Conservation (phyloP, 1,140 invertebrate genomes). For the Drosophila rufa region DNA sequence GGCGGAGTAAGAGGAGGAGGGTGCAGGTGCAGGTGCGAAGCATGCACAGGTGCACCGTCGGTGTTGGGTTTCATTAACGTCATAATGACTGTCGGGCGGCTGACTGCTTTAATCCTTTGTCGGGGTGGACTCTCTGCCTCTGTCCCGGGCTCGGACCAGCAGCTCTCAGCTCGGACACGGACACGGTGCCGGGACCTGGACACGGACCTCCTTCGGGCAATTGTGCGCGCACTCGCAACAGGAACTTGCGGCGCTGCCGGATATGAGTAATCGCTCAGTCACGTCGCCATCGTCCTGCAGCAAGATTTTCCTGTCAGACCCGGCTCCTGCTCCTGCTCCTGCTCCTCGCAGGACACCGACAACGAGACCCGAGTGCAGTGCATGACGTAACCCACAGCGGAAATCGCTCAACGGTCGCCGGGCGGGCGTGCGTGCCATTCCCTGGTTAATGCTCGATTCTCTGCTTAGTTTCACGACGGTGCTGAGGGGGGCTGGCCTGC, state of each 20-base stretch:
- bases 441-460: conserved; percentile 45
- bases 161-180: conserved; percentile 23
- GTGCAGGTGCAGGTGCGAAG: conserved; percentile 65
- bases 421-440: conserved; percentile 56
- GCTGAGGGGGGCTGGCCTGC: conserved; percentile 3
- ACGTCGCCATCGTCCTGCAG: conserved; percentile 57
- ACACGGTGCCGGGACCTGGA: conserved; percentile 9
- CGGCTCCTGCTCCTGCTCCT: neutral
- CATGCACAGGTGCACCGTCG: conserved; percentile 70
- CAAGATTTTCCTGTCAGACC: conserved; percentile 59
- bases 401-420: conserved; percentile 68
- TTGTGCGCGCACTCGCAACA: conserved; percentile 71
- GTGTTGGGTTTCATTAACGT: conserved; percentile 82
- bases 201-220: conserved; percentile 52
- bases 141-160: conserved; percentile 2
- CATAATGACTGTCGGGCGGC: conserved; percentile 70
- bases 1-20: neutral
- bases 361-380: conserved; percentile 31
- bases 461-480: conserved; percentile 24
- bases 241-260: conserved; percentile 71
- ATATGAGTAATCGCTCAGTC: conserved; percentile 83
- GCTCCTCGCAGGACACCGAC: conserved; percentile 13
- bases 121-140: conserved; percentile 14
- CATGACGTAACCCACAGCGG: conserved; percentile 76
- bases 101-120: conserved; percentile 71